Percentiles rank a stretch among this genome's conserved stretches.
phyloP scores from a whole-genome alignment of 2,113 vertebrate genomes.

The Phaetusa simplex region DNA sequence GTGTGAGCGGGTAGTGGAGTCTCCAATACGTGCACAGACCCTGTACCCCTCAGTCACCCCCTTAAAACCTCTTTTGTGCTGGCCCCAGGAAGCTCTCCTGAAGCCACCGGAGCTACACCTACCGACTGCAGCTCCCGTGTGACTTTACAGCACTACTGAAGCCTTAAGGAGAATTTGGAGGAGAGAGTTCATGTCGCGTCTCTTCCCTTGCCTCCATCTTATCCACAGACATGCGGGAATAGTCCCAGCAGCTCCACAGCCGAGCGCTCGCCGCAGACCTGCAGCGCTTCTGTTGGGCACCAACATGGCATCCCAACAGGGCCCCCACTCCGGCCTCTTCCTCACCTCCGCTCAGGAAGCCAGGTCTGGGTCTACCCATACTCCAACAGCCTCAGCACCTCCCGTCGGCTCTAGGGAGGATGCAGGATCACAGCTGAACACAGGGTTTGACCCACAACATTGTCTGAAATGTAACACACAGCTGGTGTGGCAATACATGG shows the following conservation, averaged over 20 bases:
- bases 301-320: not conserved
- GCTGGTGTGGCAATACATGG: not conserved
- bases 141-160: not conserved
- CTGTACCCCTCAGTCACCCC: not conserved
- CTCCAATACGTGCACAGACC: accelerated
- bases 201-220: not conserved
- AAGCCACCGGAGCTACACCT: no score
- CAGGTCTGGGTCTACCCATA: accelerated
- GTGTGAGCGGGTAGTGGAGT: accelerated
- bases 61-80: not conserved
- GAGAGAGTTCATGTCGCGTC: accelerated
- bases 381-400: not conserved
- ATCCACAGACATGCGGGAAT: accelerated
- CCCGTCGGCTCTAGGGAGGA: not conserved
- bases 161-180: accelerated
- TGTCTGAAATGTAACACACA: not conserved
- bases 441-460: not conserved
- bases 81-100: not conserved
- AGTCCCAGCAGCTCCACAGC: not conserved
- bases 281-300: not conserved
- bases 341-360: accelerated
- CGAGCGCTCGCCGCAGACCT: accelerated
- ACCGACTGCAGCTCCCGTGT: not conserved
- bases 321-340: not conserved
- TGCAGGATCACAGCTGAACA: not conserved